Percentiles rank a stretch among this genome's conserved stretches.
Conservation (phyloP, 2,888 invertebrate species). For the Leucophora obtusa region DNA sequence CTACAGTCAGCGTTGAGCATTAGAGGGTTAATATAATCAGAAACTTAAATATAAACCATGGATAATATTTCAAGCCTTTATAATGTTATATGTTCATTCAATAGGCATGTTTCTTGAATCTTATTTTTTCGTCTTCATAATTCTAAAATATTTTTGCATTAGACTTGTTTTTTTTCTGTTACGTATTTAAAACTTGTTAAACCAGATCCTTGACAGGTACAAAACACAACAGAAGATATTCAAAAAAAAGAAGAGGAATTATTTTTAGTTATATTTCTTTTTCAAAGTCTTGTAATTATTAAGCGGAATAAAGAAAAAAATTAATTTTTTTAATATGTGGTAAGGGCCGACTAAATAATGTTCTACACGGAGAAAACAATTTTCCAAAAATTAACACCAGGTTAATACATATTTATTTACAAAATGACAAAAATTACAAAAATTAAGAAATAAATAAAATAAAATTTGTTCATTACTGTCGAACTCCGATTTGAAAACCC, state of each 20-base stretch:
- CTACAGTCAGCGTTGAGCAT: too few relatives aligned
- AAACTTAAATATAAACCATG: constrained; percentile 17
- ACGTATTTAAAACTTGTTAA: constrained; percentile 31
- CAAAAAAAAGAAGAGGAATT: constrained; percentile 9
- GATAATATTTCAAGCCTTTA: constrained; percentile 8
- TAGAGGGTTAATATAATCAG: not conserved
- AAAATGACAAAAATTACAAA: too few relatives aligned
- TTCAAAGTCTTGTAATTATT: too few relatives aligned
- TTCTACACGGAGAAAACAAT: too few relatives aligned
- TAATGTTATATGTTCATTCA: not conserved
- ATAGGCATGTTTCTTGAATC: not conserved
- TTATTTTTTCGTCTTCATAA: not conserved
- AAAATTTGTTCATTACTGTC: too few relatives aligned
- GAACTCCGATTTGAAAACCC: too few relatives aligned
- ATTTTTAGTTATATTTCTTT: not conserved
- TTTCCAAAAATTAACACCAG: too few relatives aligned
- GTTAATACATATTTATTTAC: too few relatives aligned
- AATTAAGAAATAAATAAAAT: too few relatives aligned
- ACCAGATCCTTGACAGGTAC: constrained; percentile 49
- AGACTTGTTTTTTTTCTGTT: constrained; percentile 23
- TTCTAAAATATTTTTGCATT: not conserved
- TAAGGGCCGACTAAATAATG: too few relatives aligned
- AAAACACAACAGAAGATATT: constrained; percentile 6
- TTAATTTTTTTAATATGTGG: too few relatives aligned
- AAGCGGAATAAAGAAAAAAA: too few relatives aligned